phyloP scores from a whole-genome alignment of 2,113 vertebrate species.

The Peucedramus taeniatus region DNA sequence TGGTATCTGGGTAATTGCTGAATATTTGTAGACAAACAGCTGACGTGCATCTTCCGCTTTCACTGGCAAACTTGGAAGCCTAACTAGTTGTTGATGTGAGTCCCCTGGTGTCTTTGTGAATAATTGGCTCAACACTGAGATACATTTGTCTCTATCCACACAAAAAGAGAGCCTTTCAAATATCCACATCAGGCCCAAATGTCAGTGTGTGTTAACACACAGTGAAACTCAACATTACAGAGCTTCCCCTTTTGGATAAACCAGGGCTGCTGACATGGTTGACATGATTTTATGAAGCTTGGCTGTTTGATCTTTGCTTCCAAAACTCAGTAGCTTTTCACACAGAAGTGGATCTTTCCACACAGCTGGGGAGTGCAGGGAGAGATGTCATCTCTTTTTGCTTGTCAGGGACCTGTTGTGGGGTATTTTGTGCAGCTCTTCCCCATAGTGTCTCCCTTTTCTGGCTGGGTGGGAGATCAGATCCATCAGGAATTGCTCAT shows the following conservation, averaged over 20 bases:
- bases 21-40: conserved; percentile 60
- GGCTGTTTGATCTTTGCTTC: neutral
- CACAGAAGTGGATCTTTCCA: neutral
- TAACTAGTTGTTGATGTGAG: conserved; percentile 10
- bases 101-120: neutral
- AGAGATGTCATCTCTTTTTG: neutral
- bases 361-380: neutral
- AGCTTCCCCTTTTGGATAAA: neutral
- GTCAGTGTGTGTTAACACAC: neutral
- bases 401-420: neutral
- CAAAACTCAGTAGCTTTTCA: neutral
- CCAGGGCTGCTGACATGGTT: neutral
- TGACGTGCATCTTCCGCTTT: neutral
- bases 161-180: neutral
- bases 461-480: neutral
- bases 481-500: accelerated
- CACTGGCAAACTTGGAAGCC: conserved; percentile 9
- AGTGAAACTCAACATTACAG: neutral
- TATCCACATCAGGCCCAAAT: neutral
- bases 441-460: neutral
- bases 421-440: neutral
- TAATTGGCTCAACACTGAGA: neutral
- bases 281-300: neutral
- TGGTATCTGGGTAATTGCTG: conserved; percentile 35
- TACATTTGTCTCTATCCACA: neutral